Percentiles rank a stretch among this genome's conserved stretches.
phyloP scores from a whole-genome alignment of 2,113 vertebrate species.

The Phocoena sinus region DNA sequence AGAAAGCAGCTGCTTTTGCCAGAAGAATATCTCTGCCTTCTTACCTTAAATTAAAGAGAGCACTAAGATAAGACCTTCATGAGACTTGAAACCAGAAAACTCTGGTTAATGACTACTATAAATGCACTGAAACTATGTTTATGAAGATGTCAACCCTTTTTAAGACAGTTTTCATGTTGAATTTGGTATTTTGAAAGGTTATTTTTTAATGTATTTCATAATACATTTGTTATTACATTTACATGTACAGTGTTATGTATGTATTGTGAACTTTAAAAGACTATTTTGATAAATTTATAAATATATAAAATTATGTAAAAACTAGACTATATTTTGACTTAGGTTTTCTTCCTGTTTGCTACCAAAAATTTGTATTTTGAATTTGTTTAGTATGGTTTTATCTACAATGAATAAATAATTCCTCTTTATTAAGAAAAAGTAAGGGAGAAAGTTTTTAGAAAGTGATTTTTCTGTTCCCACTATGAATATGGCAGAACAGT shows the following conservation, averaged over 20 bases:
- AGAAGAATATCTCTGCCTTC: constrained; percentile 61
- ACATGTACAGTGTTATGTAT: constrained; percentile 80
- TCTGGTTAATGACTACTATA: constrained; percentile 74
- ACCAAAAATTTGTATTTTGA: constrained; percentile 80
- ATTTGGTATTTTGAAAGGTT: constrained; percentile 69
- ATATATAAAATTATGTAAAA: constrained; percentile 77
- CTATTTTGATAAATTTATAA: constrained; percentile 83
- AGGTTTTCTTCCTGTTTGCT: constrained; percentile 77
- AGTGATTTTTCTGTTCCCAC: constrained; percentile 58
- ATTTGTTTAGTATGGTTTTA: constrained; percentile 69
- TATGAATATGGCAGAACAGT: background rate
- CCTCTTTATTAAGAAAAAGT: constrained; percentile 53
- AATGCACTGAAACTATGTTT: constrained; percentile 78
- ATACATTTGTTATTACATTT: constrained; percentile 76
- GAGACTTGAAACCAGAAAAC: constrained; percentile 63
- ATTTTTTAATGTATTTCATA: constrained; percentile 80
- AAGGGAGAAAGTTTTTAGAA: constrained; percentile 11
- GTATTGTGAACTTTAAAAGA: constrained; percentile 76
- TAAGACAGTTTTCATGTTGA: constrained; percentile 71
- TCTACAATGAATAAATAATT: constrained; percentile 37
- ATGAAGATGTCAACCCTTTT: constrained; percentile 62
- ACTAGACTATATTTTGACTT: constrained; percentile 84
- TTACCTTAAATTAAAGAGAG: constrained; percentile 53
- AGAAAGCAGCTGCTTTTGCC: constrained; percentile 40
- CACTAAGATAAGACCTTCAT: constrained; percentile 42